Evolutionary conservation across 2,888 invertebrate genomes (phyloP).

Genomic region (Megalurothrips usitatus): DNA sequence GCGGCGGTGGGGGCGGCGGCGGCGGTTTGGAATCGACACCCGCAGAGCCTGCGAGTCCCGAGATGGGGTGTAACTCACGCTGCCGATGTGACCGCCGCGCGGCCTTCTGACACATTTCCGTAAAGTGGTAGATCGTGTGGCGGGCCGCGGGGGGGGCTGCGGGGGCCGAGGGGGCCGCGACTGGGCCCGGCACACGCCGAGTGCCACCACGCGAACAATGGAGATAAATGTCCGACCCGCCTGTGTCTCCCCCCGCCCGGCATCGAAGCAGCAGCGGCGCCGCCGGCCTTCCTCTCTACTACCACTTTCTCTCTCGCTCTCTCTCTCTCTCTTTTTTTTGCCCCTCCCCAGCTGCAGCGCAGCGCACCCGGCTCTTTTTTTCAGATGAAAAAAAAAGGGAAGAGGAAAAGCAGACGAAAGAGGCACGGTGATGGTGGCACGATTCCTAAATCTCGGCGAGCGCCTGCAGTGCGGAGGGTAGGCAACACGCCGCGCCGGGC

Average conservation of each 20-base stretch:
- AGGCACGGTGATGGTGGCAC: too few relatives aligned
- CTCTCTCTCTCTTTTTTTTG: background rate
- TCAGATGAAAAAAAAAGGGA: background rate
- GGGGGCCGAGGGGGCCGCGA: too few relatives aligned
- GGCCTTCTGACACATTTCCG: conserved; percentile 15
- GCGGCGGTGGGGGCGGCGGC: too few relatives aligned
- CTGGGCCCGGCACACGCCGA: too few relatives aligned
- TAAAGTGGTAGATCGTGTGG: conserved; percentile 21
- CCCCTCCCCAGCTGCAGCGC: background rate
- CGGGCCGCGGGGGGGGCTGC: background rate
- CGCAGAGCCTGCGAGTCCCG: too few relatives aligned
- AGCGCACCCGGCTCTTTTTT: background rate
- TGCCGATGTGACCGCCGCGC: conserved; percentile 9
- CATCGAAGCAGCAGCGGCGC: background rate
- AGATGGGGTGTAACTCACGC: conserved; percentile 5
- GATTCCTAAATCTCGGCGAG: too few relatives aligned
- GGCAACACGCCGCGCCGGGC: too few relatives aligned
- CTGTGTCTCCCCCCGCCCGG: background rate
- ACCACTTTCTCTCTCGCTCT: too few relatives aligned
- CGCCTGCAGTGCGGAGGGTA: too few relatives aligned
- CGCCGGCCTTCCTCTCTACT: background rate
- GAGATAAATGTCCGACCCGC: conserved; percentile 5
- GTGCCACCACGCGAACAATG: background rate
- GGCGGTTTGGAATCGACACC: background rate
- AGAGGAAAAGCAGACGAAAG: too few relatives aligned